These are phyloP conservation scores for Synergus gifuensis DNA, from an alignment of 2,888 invertebrate genomes.

Conservation along the genomic window DNA sequence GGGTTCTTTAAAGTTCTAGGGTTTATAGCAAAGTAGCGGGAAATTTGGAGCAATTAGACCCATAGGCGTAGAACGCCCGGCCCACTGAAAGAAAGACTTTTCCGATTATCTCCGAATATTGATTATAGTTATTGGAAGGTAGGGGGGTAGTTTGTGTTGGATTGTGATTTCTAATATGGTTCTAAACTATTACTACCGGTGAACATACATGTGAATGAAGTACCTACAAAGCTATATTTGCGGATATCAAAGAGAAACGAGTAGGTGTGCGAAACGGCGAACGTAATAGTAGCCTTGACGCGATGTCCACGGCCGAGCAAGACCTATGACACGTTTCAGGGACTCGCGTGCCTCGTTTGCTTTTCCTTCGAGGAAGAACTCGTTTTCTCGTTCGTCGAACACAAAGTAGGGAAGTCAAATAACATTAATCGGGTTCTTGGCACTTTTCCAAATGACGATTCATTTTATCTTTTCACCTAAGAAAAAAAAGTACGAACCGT, in stretches of 20 bases:
- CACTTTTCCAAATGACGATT: neutral
- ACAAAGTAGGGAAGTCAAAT: neutral
- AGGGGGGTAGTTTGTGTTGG: neutral
- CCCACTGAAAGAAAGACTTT: neutral
- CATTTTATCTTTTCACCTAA: neutral
- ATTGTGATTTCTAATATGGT: neutral
- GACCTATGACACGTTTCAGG: constrained; percentile 73
- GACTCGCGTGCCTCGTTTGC: constrained; percentile 57
- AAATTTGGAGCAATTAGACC: neutral
- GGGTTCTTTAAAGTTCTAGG: neutral
- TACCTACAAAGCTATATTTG: constrained; percentile 67
- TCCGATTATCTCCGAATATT: neutral
- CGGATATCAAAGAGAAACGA: constrained; percentile 71
- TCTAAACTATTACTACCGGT: constrained; percentile 6
- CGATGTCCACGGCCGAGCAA: constrained; percentile 63
- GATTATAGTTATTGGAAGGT: too few species aligned
- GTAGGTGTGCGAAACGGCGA: constrained; percentile 70
- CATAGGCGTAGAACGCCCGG: neutral
- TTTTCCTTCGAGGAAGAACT: constrained; percentile 35
- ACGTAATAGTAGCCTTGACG: constrained; percentile 77
- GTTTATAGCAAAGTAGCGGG: neutral
- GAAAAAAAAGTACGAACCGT: neutral
- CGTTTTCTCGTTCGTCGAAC: neutral
- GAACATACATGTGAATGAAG: constrained; percentile 66
- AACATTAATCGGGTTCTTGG: constrained; percentile 36